A percentile compares a stretch with the other conserved stretches of the same genome.
Evolutionary conservation across 2,797 vertebrate species (phyloP).

Genomic region (Parotocinclus haroldoi): DNA sequence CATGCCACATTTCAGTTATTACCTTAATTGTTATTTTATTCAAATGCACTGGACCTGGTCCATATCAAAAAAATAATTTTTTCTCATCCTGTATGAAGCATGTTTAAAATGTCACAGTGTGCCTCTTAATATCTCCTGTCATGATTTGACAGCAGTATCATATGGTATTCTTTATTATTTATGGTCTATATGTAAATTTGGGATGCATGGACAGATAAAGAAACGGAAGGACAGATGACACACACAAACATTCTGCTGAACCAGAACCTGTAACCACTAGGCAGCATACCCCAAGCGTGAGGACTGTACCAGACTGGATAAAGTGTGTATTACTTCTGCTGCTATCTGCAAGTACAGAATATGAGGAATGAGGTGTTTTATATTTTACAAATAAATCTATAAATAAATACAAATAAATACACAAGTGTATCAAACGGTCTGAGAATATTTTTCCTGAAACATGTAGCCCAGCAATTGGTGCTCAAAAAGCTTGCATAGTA

Average conservation of each 20-base stretch:
- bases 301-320: conserved; percentile 7
- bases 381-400: conserved; percentile 60
- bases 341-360: conserved; percentile 14
- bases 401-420: not conserved
- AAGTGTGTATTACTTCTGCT: conserved; percentile 27
- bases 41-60: not conserved
- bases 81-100: too few species aligned
- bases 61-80: too few species aligned
- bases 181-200: conserved; percentile 80
- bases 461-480: too few species aligned
- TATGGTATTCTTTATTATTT: conserved; percentile 69
- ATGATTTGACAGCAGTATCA: conserved; percentile 35
- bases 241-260: not conserved
- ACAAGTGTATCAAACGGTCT: too few species aligned
- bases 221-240: not conserved
- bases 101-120: not conserved
- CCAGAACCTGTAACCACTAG: not conserved
- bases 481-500: too few species aligned
- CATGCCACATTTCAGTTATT: not conserved
- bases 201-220: conserved; percentile 42
- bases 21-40: not conserved
- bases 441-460: too few species aligned
- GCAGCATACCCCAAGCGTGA: not conserved
- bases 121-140: not conserved
- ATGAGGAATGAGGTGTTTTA: conserved; percentile 57